These are phyloP conservation scores for Cataglyphis hispanica DNA, from an alignment of 1,140 invertebrate species.

Conservation along the genomic window DNA sequence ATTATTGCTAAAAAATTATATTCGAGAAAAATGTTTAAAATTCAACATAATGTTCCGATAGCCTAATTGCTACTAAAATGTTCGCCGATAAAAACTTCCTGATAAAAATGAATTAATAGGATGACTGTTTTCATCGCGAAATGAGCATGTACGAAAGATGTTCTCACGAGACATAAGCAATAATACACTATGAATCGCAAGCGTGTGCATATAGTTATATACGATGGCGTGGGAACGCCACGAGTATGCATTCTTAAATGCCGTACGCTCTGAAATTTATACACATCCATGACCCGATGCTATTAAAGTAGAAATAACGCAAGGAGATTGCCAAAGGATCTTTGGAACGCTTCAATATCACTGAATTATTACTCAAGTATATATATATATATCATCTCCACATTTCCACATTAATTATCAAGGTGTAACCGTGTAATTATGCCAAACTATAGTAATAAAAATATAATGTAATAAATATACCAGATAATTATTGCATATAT, in stretches of 20 bases:
- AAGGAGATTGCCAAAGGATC: slow-evolving; percentile 52
- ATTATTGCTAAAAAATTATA: not conserved
- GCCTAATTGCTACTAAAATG: not conserved
- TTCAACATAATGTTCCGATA: not conserved
- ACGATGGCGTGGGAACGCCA: slow-evolving; percentile 46
- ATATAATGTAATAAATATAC: not conserved
- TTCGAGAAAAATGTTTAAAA: not conserved
- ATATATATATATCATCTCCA: slow-evolving; percentile 7
- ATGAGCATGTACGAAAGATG: slow-evolving; percentile 40
- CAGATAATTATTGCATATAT: not conserved
- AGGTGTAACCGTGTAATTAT: not conserved
- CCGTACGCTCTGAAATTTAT: slow-evolving; percentile 52
- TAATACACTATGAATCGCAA: slow-evolving; percentile 42
- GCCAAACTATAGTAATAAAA: not conserved
- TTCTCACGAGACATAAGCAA: slow-evolving; percentile 53
- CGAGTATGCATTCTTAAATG: slow-evolving; percentile 52
- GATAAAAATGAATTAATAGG: slow-evolving; percentile 27
- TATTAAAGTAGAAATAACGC: slow-evolving; percentile 56
- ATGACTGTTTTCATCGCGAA: slow-evolving; percentile 51
- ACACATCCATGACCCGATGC: slow-evolving; percentile 40
- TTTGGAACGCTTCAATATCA: slow-evolving; percentile 45
- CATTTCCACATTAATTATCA: slow-evolving; percentile 27
- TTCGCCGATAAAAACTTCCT: not conserved
- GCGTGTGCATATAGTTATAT: slow-evolving; percentile 55
- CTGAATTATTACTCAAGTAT: slow-evolving; percentile 29